These are phyloP conservation scores for Dynastes grantii DNA, from an alignment of 2,888 invertebrate genomes.

Conservation along the genomic window DNA sequence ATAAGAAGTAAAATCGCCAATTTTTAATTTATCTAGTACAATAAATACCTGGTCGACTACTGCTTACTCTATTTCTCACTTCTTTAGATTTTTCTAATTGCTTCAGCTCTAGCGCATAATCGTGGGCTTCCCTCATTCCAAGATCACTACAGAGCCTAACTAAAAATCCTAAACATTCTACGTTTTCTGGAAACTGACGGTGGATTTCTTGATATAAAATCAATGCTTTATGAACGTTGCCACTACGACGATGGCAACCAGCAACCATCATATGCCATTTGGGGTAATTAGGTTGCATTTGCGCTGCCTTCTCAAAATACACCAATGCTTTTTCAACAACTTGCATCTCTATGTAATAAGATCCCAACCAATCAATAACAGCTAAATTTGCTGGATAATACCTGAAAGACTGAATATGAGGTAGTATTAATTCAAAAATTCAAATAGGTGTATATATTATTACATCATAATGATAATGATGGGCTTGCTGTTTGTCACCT, in stretches of 20 bases:
- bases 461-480: conserved; percentile 87
- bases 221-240: conserved; percentile 77
- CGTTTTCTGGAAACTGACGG: conserved; percentile 92
- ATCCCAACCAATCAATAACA: conserved; percentile 91
- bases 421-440: conserved; percentile 2
- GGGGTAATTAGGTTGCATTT: conserved; percentile 84
- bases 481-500: conserved; percentile 93
- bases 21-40: not conserved
- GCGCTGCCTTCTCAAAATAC: conserved; percentile 87
- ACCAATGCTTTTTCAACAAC: conserved; percentile 89
- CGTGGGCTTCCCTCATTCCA: conserved; percentile 90
- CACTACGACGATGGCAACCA: conserved; percentile 86
- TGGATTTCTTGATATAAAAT: conserved; percentile 90
- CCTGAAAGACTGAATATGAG: conserved; percentile 76
- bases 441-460: conserved; percentile 50
- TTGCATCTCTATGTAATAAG: conserved; percentile 91
- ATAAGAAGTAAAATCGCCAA: conserved; percentile 25
- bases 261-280: conserved; percentile 91
- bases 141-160: conserved; percentile 92
- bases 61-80: conserved; percentile 74
- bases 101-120: conserved; percentile 88
- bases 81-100: conserved; percentile 76
- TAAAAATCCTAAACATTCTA: conserved; percentile 92
- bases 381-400: conserved; percentile 82
- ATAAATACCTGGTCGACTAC: conserved; percentile 72